These are phyloP conservation scores for Parochlus steinenii DNA, from an alignment of 2,888 invertebrate species.

Conservation along the genomic window DNA sequence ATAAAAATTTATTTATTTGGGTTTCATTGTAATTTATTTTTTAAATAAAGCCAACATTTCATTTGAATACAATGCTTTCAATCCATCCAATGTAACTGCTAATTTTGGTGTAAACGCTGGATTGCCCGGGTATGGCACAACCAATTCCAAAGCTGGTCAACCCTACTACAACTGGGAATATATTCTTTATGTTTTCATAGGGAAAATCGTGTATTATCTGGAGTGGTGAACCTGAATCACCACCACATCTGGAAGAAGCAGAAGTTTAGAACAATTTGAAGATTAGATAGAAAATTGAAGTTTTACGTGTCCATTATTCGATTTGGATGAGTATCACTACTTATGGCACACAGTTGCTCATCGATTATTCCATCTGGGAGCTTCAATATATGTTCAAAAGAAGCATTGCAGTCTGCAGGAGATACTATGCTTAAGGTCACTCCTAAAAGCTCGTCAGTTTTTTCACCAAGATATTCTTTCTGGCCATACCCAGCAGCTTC, in stretches of 20 bases:
- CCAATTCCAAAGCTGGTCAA: conserved; percentile 19
- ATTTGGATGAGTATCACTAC: neutral
- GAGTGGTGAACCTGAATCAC: conserved; percentile 27
- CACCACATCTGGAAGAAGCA: too few species aligned
- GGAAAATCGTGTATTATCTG: conserved; percentile 17
- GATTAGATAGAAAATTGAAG: too few species aligned
- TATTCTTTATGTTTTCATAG: conserved; percentile 13
- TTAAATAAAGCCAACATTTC: too few species aligned
- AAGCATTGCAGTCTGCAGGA: neutral
- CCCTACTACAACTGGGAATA: conserved; percentile 15
- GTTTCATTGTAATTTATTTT: too few species aligned
- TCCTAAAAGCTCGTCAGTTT: neutral
- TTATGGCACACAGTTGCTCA: conserved; percentile 1
- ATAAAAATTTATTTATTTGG: too few species aligned
- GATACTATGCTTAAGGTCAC: neutral
- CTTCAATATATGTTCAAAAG: too few species aligned
- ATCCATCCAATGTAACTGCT: conserved; percentile 19
- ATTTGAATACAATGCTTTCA: too few species aligned
- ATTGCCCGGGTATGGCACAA: conserved; percentile 17
- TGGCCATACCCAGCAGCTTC: conserved; percentile 11
- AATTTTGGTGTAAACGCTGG: conserved; percentile 19
- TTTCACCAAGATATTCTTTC: neutral
- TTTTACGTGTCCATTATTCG: too few species aligned
- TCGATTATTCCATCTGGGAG: too few species aligned
- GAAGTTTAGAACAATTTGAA: too few species aligned